Evolutionary conservation across 2,888 invertebrate species (phyloP), one percentile per base, ranked within the genome.

Genomic region (Ganaspis brasiliensis): DNA sequence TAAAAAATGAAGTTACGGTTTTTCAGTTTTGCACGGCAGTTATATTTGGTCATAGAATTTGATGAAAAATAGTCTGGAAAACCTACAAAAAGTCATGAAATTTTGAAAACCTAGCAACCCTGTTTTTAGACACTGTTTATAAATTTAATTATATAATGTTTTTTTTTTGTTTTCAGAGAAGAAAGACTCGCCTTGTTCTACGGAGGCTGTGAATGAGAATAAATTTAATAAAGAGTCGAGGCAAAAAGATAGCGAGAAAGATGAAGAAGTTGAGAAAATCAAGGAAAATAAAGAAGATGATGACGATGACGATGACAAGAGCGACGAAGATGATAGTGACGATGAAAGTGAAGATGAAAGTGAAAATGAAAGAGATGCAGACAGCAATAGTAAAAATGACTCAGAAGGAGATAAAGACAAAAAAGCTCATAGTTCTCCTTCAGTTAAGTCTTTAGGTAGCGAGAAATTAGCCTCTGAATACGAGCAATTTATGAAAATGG

Each of bases 401-500:
- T 16, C 16, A 31, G 16, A 45, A 67, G 16, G n/a, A 59, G 16
- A 61, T 12, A 10, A 19, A 1, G 73, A 74, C 40, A 71, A 73
- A 4, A 57, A 71, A 19, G 56, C 59, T 16, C 35, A 72, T 12
- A 26, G 10, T 31, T 10, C 49, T 16, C 52, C 37, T 19, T 37
- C 37, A 74, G 77, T 37, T 37, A 78, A 78, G 49, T 70, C 85
- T 12, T 74, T 84, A 1, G 86, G 87, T 10, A 87, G 88, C 26
- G 90, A 91, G 55, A 92, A 92, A 78, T 86, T 92, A 37, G 92
- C 89, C 0, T 92, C 92, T 2, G 93, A 93, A 83, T 94, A 94
- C 80, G 94, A 94, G 83, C 93, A 94, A 83, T 94, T 94, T 79
- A 92, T 94, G 90, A 93, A 93, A 86, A 93, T 93, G 81, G 92